Evolutionary conservation across 2,888 invertebrate genomes (phyloP).

Genomic region (Ernsta delagoae): DNA sequence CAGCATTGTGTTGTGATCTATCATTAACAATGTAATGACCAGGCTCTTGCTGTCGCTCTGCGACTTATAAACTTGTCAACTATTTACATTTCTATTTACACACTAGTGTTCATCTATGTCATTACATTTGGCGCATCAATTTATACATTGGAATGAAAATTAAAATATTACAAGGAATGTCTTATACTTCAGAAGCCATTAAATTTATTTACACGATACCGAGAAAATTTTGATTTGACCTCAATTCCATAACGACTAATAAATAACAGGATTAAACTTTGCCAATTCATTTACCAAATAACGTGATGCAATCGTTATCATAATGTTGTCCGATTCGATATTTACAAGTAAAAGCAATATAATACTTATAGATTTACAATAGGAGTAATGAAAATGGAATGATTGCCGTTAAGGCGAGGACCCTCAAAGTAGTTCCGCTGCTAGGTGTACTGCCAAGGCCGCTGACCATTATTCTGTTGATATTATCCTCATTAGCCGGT

Average conservation of each 20-base stretch:
- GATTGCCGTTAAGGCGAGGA: conserved; percentile 57
- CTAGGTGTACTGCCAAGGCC: conserved; percentile 67
- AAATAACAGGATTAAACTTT: conserved; percentile 74
- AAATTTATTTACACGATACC: conserved; percentile 68
- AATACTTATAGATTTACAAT: conserved; percentile 53
- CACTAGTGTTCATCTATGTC: conserved; percentile 59
- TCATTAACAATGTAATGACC: conserved; percentile 50
- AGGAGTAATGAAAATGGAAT: conserved; percentile 65
- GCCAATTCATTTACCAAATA: conserved; percentile 58
- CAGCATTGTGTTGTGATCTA: conserved; percentile 22
- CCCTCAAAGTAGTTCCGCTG: conserved; percentile 51
- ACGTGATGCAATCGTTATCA: conserved; percentile 65
- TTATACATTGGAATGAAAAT: conserved; percentile 76
- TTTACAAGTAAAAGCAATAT: conserved; percentile 62
- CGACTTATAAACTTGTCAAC: conserved; percentile 69
- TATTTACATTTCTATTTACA: conserved; percentile 83
- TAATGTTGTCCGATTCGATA: conserved; percentile 61
- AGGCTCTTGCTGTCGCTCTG: conserved; percentile 68
- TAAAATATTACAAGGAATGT: conserved; percentile 81
- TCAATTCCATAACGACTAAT: conserved; percentile 47
- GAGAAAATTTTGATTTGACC: conserved; percentile 48
- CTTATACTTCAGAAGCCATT: conserved; percentile 58
- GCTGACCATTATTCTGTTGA: conserved; percentile 67
- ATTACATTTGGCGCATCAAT: conserved; percentile 65
- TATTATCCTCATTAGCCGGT: conserved; percentile 65